These are phyloP conservation scores for Hirudinaria manillensis DNA, from an alignment of 2,888 invertebrate genomes.

Conservation along the genomic window DNA sequence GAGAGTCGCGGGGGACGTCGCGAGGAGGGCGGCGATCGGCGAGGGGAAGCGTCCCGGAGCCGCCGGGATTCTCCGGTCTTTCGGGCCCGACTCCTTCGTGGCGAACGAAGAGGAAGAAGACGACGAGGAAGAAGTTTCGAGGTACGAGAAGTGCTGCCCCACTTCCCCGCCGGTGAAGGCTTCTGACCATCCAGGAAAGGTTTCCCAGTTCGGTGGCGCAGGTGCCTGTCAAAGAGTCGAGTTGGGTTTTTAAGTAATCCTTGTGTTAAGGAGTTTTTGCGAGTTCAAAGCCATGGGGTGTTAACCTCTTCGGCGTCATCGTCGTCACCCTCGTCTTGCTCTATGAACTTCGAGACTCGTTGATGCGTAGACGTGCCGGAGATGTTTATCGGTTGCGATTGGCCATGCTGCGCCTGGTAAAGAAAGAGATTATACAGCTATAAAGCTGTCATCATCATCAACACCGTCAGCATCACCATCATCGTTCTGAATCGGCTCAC, in stretches of 20 bases:
- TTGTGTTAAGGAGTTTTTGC: too few relatives aligned
- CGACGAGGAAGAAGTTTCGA: not conserved
- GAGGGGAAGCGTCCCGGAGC: not conserved
- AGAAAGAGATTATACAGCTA: too few relatives aligned
- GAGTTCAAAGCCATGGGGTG: too few relatives aligned
- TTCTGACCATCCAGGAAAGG: slow-evolving; percentile 35
- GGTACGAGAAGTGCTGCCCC: not conserved
- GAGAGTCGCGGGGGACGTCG: not conserved
- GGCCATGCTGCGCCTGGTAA: too few relatives aligned
- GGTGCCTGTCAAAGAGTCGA: slow-evolving; percentile 35
- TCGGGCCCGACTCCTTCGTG: not conserved
- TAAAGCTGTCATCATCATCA: slow-evolving; percentile 10
- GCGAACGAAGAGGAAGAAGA: not conserved
- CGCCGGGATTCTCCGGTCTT: not conserved
- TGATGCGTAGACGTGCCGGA: too few relatives aligned
- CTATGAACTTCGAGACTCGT: too few relatives aligned
- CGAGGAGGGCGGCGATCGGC: not conserved
- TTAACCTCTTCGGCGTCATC: not conserved
- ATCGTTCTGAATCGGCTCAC: not conserved
- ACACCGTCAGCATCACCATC: slow-evolving; percentile 1
- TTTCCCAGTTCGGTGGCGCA: slow-evolving; percentile 40
- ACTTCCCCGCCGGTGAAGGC: not conserved
- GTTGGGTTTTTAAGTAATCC: too few relatives aligned
- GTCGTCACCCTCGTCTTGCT: too few relatives aligned
- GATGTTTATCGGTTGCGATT: too few relatives aligned